Conservation (phyloP, 2,888 invertebrate genomes). For the Coelopa pilipes region DNA sequence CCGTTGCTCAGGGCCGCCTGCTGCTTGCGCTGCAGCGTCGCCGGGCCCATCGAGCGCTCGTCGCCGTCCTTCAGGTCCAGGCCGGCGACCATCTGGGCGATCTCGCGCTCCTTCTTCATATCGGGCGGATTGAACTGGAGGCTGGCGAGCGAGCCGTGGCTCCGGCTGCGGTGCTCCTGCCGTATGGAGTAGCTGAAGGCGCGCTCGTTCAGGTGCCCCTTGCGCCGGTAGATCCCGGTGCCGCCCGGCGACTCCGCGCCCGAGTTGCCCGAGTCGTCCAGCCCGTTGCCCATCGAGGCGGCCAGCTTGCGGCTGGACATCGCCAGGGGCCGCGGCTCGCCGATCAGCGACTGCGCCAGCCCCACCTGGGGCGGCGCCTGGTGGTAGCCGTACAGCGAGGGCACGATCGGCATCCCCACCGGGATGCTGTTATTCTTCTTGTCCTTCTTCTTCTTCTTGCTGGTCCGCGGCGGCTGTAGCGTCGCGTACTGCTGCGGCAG, state of each 20-base stretch:
- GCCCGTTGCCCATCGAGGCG: constrained; percentile 75
- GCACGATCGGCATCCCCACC: constrained; percentile 68
- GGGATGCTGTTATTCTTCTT: constrained; percentile 64
- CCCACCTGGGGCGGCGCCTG: constrained; percentile 59
- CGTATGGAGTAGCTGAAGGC: constrained; percentile 94
- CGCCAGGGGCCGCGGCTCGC: constrained; percentile 69
- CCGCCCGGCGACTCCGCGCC: constrained; percentile 73
- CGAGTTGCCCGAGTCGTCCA: constrained; percentile 69
- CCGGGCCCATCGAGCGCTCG: constrained; percentile 66
- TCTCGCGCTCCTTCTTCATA: constrained; percentile 89
- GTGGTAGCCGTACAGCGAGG: constrained; percentile 69
- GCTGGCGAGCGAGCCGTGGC: constrained; percentile 91
- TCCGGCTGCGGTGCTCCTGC: constrained; percentile 91
- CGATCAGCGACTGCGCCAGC: constrained; percentile 72
- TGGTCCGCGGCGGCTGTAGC: constrained; percentile 73
- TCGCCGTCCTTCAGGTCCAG: constrained; percentile 75
- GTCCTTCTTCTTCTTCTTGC: constrained; percentile 70
- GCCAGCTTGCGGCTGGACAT: constrained; percentile 73
- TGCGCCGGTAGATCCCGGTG: constrained; percentile 88
- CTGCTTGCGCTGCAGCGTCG: constrained; percentile 62
- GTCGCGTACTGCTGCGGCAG: constrained; percentile 74
- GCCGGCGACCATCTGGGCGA: constrained; percentile 93
- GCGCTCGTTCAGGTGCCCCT: constrained; percentile 91
- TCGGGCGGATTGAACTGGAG: constrained; percentile 89
- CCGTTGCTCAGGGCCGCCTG: constrained; percentile 55